These are phyloP conservation scores for Scrobipalpa costella DNA, from an alignment of 2,888 invertebrate genomes.

Conservation along the genomic window DNA sequence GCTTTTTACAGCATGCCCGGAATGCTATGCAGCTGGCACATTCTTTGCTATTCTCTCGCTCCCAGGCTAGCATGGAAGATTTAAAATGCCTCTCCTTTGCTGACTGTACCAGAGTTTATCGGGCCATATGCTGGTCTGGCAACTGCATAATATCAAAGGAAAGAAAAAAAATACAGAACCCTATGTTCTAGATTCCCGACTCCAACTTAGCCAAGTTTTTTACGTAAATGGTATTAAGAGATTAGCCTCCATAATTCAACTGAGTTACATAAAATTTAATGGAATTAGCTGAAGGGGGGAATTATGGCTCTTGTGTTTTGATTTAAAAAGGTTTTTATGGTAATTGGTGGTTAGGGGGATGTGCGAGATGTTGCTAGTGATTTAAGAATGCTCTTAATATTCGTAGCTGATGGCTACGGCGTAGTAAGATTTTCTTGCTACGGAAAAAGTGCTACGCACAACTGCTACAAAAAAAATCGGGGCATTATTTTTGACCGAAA, in stretches of 20 bases:
- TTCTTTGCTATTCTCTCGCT: no score
- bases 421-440: background rate
- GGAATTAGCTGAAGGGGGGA: constrained; percentile 22
- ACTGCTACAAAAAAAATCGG: no score
- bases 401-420: background rate
- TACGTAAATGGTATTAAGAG: constrained; percentile 29
- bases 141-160: background rate
- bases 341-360: constrained; percentile 4
- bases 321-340: constrained; percentile 20
- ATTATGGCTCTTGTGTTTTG: constrained; percentile 20
- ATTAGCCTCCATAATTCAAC: constrained; percentile 26
- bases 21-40: no score
- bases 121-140: no score
- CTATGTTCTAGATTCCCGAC: background rate
- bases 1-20: no score
- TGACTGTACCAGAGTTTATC: no score
- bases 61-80: no score
- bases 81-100: no score
- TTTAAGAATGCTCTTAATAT: background rate
- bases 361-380: background rate
- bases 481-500: no score
- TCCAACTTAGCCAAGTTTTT: background rate
- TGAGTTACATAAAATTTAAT: constrained; percentile 25
- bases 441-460: no score
- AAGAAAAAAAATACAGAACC: background rate